phyloP scores from a whole-genome alignment of 1,140 invertebrate genomes.

The Orussus abietinus region DNA sequence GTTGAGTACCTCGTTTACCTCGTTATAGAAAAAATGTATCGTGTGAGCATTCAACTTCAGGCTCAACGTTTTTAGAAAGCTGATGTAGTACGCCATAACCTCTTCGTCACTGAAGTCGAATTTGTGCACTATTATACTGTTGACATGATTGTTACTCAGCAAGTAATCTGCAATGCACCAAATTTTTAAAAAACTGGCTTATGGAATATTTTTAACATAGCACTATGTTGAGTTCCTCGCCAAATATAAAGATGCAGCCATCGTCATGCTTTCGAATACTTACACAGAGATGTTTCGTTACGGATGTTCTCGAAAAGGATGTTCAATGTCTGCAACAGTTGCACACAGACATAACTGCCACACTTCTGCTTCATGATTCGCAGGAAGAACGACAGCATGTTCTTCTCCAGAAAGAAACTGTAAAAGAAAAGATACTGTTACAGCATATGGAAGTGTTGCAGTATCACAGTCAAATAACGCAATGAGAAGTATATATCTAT shows the following conservation, averaged over 20 bases:
- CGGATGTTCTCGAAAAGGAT: slow-evolving; percentile 99
- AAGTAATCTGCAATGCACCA: slow-evolving; percentile 99
- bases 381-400: slow-evolving; percentile 98
- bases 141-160: slow-evolving; percentile 99
- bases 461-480: no score
- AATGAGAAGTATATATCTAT: no score
- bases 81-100: slow-evolving; percentile 99
- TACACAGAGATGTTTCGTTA: slow-evolving; percentile 98
- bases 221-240: background rate
- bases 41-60: slow-evolving; percentile 98
- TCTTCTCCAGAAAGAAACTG: slow-evolving; percentile 98
- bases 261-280: slow-evolving; percentile 44
- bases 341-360: slow-evolving; percentile 96
- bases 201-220: slow-evolving; percentile 11
- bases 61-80: slow-evolving; percentile 96
- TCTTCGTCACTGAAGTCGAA: slow-evolving; percentile 99
- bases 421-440: no score
- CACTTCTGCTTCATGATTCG: slow-evolving; percentile 97
- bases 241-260: no score
- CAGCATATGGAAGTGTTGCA: no score
- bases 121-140: slow-evolving; percentile 98
- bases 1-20: slow-evolving; percentile 69
- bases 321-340: slow-evolving; percentile 95
- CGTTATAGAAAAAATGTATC: slow-evolving; percentile 99
- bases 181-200: slow-evolving; percentile 49